Conservation (phyloP, 2,888 invertebrate species). For the Sphaerophoria rueppellii region DNA sequence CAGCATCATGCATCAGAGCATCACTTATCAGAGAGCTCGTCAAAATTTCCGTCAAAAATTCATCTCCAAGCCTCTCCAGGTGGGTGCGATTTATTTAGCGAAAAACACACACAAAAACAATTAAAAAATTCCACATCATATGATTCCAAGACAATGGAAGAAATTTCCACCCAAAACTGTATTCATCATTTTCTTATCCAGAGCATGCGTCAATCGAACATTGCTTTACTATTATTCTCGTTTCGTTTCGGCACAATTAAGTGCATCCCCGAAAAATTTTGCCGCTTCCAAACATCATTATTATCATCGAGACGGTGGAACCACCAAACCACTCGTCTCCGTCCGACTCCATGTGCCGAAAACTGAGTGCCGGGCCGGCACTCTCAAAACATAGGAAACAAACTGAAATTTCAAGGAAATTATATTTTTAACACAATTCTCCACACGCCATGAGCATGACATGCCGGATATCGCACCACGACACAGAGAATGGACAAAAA, state of each 20-base stretch:
- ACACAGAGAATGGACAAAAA: slow-evolving; percentile 12
- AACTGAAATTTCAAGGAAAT: slow-evolving; percentile 14
- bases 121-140: slow-evolving; percentile 32
- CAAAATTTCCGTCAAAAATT: slow-evolving; percentile 13
- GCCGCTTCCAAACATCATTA: slow-evolving; percentile 19
- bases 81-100: neutral
- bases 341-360: slow-evolving; percentile 25
- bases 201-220: slow-evolving; percentile 68
- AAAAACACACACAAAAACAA: slow-evolving; percentile 36
- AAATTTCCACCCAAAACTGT: neutral
- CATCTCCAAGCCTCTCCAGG: neutral
- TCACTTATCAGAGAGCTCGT: neutral
- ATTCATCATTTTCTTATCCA: neutral
- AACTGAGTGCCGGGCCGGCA: neutral
- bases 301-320: slow-evolving; percentile 31
- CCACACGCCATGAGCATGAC: slow-evolving; percentile 20
- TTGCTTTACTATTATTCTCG: slow-evolving; percentile 10
- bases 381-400: neutral
- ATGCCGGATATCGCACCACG: neutral
- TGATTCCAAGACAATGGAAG: slow-evolving; percentile 42
- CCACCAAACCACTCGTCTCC: neutral
- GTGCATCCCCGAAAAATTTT: slow-evolving; percentile 20
- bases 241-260: neutral
- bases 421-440: slow-evolving; percentile 14
- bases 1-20: no score